Evolutionary conservation across 1,140 invertebrate species (phyloP), one percentile per base, ranked within the genome.

Genomic region (Melipona quadrifasciata): DNA sequence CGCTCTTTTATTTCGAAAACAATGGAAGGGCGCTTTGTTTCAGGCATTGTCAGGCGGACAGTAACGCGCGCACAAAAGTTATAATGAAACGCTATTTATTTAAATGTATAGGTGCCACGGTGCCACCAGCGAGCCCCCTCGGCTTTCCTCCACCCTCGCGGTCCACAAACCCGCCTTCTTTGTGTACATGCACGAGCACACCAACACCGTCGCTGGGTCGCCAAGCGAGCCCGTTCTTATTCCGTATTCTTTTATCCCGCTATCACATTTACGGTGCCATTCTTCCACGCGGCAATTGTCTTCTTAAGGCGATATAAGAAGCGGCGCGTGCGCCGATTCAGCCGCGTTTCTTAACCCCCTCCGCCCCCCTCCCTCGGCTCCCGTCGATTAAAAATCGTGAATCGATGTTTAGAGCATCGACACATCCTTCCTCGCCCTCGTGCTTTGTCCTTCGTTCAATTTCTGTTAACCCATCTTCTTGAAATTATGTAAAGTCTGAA

Each of bases 51-150:
- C 92, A 94, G 92, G 89, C 91, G 91, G 92, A 93, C 91, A 93
- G 92, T 93, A 93, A 93, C 93, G 93, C 90, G 92, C 88, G 90
- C 90, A 93, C 92, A 93, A 93, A 94, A 94, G 93, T 94, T 94
- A 93, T 94, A 94, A 94, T 93, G 93, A 94, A 94, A 94, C 92
- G 93, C 93, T 94, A 93, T 94, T 94, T 94, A 94, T 94, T 93
- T 93, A 92, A 93, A 93, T 93, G 92, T 93, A 93, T 93, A 92
- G 93, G 91, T 92, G 89, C 88, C 87, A 87, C 80, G 84, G 89
- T 86, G 81, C 80, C 85, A 86, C 83, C 86, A 57, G 61, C 77
- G 71, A 51, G 65, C 80, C 81, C 79, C 80, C 88, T 83, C 82
- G 53, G 58, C 82, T 67, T 70, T 64, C 79, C 72, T 64, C 73